A percentile compares a stretch with the other conserved stretches of the same genome.
Conservation (phyloP, 2,888 invertebrate genomes). For the Trichogramma dendrolimi region DNA sequence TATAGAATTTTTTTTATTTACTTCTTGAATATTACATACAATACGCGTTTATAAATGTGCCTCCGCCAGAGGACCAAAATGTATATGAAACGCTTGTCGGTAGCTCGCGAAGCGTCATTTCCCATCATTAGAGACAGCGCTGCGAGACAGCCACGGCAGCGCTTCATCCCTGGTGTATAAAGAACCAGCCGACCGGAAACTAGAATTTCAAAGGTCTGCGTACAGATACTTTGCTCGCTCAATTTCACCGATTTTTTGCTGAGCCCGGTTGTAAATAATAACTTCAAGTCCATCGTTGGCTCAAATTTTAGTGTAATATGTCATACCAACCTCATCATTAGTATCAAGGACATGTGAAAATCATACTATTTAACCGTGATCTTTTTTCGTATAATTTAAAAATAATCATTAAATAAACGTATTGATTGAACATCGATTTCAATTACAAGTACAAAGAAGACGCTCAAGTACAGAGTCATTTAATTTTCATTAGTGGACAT, state of each 20-base stretch:
- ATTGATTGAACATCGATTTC: too few species aligned
- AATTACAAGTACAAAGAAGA: too few species aligned
- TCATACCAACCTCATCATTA: conserved; percentile 42
- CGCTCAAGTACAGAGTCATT: too few species aligned
- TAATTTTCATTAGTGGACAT: too few species aligned
- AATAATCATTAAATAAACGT: too few species aligned
- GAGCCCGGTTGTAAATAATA: conserved; percentile 39
- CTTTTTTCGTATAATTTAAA: too few species aligned
- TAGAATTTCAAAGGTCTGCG: conserved; percentile 38
- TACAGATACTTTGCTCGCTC: conserved; percentile 42
- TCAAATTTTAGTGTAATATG: conserved; percentile 28
- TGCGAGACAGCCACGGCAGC: conserved; percentile 29
- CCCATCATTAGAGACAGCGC: conserved; percentile 33
- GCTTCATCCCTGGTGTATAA: neutral
- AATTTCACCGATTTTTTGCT: conserved; percentile 49
- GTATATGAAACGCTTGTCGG: conserved; percentile 39
- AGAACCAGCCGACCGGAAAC: conserved; percentile 42
- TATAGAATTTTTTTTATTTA: neutral
- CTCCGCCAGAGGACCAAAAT: conserved; percentile 4
- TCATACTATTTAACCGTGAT: too few species aligned
- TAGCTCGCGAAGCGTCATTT: conserved; percentile 44
- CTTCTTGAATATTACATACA: neutral
- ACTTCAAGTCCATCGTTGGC: conserved; percentile 39
- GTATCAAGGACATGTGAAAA: conserved; percentile 24
- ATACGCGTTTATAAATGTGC: conserved; percentile 4